A percentile compares a stretch with the other conserved stretches of the same genome.
Conservation (phyloP, 2,888 invertebrate species). For the Aricia artaxerxes region DNA sequence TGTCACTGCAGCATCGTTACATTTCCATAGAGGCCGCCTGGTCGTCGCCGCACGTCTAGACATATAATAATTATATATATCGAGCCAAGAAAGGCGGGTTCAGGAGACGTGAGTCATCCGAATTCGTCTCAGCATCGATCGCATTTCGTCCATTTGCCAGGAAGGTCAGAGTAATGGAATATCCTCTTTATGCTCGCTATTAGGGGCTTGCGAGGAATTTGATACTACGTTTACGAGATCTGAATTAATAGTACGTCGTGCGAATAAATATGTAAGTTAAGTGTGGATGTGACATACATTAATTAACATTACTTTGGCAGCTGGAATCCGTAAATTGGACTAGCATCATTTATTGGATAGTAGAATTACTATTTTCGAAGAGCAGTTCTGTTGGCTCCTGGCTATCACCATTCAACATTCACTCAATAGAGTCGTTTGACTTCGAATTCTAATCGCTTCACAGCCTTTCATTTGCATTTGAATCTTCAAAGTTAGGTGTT, state of each 20-base stretch:
- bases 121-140: conserved; percentile 70
- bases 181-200: conserved; percentile 52
- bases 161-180: conserved; percentile 59
- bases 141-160: conserved; percentile 59
- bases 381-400: neutral
- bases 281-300: neutral
- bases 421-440: neutral
- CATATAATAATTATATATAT: conserved; percentile 72
- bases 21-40: conserved; percentile 66
- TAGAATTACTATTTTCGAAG: neutral
- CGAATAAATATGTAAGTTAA: neutral
- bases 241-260: neutral
- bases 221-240: conserved; percentile 32
- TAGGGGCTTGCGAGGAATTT: conserved; percentile 37
- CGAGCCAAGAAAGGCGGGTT: conserved; percentile 69
- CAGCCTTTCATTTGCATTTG: neutral
- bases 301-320: neutral
- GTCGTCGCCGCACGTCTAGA: conserved; percentile 74
- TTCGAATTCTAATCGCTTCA: neutral
- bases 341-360: neutral
- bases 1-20: conserved; percentile 54
- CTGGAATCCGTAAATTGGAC: neutral
- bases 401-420: neutral
- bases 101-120: conserved; percentile 70
- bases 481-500: conserved; percentile 4